These are phyloP conservation scores for Sus scrofa DNA, from an alignment of 2,113 vertebrate species.

Conservation along the genomic window DNA sequence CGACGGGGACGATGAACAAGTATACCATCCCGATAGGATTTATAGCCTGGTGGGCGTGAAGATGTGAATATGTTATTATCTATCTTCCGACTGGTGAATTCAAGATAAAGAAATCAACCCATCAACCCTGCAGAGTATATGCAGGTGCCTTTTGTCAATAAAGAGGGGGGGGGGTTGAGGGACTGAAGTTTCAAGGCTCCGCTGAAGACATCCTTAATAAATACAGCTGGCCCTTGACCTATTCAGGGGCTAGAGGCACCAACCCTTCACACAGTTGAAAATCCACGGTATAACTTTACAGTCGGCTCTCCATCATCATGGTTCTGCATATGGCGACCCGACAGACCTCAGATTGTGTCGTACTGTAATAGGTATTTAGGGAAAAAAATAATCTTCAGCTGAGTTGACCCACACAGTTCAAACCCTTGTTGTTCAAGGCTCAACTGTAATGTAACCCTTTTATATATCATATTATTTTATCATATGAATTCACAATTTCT, in stretches of 20 bases:
- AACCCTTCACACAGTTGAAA: background rate
- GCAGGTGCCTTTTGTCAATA: background rate
- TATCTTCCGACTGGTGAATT: background rate
- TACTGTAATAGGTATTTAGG: background rate
- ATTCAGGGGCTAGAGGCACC: background rate
- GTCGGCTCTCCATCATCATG: background rate
- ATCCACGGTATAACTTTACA: background rate
- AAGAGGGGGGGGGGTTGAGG: accelerated
- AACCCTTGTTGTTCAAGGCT: background rate
- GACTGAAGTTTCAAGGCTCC: background rate
- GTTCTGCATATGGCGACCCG: background rate
- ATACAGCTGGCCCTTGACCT: background rate
- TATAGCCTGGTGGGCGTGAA: background rate
- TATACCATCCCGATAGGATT: background rate
- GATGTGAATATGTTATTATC: background rate
- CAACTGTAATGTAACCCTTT: background rate
- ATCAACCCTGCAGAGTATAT: background rate
- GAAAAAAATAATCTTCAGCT: background rate
- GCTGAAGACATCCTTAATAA: background rate
- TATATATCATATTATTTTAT: background rate
- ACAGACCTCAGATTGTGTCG: background rate
- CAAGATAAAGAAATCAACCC: background rate
- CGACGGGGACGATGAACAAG: background rate
- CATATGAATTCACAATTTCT: background rate
- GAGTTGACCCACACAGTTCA: background rate